A percentile compares a stretch with the other conserved stretches of the same genome.
phyloP scores from a whole-genome alignment of 2,888 invertebrate species.

The Cryptus armator region DNA sequence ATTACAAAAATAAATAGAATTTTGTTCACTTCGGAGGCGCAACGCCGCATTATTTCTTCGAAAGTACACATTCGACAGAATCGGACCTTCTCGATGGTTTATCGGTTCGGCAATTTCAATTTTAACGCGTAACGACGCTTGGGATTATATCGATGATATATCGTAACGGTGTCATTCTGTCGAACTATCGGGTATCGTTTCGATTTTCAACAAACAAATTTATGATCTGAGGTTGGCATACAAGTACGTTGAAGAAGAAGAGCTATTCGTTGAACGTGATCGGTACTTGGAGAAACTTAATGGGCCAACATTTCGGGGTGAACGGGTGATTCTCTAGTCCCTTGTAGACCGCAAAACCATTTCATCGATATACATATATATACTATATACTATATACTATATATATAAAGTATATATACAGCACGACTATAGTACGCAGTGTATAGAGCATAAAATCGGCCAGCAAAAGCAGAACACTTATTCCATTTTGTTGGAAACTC shows the following conservation, averaged over 20 bases:
- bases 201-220: conserved; percentile 41
- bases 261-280: conserved; percentile 59
- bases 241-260: conserved; percentile 50
- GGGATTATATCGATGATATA: conserved; percentile 11
- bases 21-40: neutral
- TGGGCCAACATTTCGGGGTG: conserved; percentile 53
- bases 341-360: conserved; percentile 59
- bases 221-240: conserved; percentile 34
- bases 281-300: conserved; percentile 63
- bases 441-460: conserved; percentile 47
- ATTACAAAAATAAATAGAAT: neutral
- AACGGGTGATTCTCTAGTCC: conserved; percentile 39
- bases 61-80: conserved; percentile 1
- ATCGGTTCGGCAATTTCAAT: conserved; percentile 17
- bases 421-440: conserved; percentile 5
- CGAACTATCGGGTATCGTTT: neutral
- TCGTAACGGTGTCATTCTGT: neutral
- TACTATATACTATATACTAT: neutral
- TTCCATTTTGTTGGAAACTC: conserved; percentile 60
- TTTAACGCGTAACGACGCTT: neutral
- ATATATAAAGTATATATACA: conserved; percentile 10
- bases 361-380: conserved; percentile 45
- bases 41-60: neutral
- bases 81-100: conserved; percentile 4
- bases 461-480: conserved; percentile 61